Evolutionary conservation across 2,888 invertebrate genomes (phyloP), one percentile per base, ranked within the genome.

Genomic region (Epinotia brunnichana): DNA sequence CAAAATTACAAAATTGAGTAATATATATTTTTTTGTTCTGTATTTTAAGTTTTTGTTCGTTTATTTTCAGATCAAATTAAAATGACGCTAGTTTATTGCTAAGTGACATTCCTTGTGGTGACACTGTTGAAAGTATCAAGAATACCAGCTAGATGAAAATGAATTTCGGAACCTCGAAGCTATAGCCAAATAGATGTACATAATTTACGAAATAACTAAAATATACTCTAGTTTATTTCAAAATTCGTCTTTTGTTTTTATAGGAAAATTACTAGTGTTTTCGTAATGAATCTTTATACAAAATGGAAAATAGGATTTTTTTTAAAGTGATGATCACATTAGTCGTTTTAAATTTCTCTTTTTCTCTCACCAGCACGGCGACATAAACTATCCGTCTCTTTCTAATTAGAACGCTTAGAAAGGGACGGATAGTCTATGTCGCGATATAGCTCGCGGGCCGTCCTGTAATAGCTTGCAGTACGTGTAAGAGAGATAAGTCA

Each of bases 51-150:
- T 48, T 3, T n/a, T 48, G 48, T 48, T n/a, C 1, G 5, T 48
- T 48, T 48, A n/a, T 48, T 48, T 48, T n/a, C 48, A 48, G 48
- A n/a, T n/a, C 15, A n/a, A n/a, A n/a, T 4, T n/a, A 7, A 48
- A 48, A n/a, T n/a, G 48, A 48, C n/a, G 2, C 48, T 48, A 48
- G 48, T 48, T 7, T n/a, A 48, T 48, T 48, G n/a, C 48, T 48
- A n/a, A 48, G 48, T 48, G 48, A 48, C n/a, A 48, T 48, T 48
- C 48, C 48, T 48, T n/a, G 48, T 48, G 48, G n/a, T n/a, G 48
- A n/a, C 48, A n/a, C 7, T 48, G 48, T 15, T 48, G n/a, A 48
- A n/a, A 48, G n/a, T 48, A 48, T 48, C 48, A 48, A 48, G 48
- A n/a, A 48, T n/a, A 7, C 48, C 48, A 48, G 48, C 48, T 44